Evolutionary conservation across 2,888 invertebrate genomes (phyloP), one percentile per base, ranked within the genome.

Genomic region (Elegia similella): DNA sequence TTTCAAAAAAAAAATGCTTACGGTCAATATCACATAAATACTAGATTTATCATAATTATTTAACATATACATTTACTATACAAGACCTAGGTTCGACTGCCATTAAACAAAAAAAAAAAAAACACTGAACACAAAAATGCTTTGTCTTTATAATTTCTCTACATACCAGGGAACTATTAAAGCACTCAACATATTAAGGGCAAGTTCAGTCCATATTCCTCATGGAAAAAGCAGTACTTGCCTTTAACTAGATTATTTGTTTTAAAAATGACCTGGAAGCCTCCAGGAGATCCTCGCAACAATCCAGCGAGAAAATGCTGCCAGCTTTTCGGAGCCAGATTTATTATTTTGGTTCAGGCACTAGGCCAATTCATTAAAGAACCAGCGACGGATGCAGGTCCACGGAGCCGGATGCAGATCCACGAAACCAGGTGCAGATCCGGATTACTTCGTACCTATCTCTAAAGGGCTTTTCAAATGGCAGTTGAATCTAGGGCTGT

Each of bases 1-100:
- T 30, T 53, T 53, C 46, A 46, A 53, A 53, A 53, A 52, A n/a
- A 53, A 53, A 53, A 50, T 38, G 50, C 50, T 50, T 50, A 50
- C 32, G 32, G 34, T 50, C 50, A 50, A 50, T 50, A 50, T 50
- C 50, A 50, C 50, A 50, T 50, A 50, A 38, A 50, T 50, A 50
- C 50, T 50, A 50, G 34, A 50, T 50, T 50, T 50, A 50, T 50
- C 50, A 50, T 50, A 38, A 50, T 34, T 50, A 50, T 50, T 50
- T 12, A 50, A 34, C 34, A 32, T 50, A 50, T 30, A 48, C 32
- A 50, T 50, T 34, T 50, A 38, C 50, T 50, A 50, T 16, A 34
- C 16, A 32, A 8, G 34, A 34, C 34, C 32, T 34, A 17, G 12
- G 50, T 34, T 7, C 34, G 3, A 50, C 50, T 50, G 50, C 50